Conservation (phyloP, 2,888 invertebrate species). For the Rhabditoides inermis region DNA sequence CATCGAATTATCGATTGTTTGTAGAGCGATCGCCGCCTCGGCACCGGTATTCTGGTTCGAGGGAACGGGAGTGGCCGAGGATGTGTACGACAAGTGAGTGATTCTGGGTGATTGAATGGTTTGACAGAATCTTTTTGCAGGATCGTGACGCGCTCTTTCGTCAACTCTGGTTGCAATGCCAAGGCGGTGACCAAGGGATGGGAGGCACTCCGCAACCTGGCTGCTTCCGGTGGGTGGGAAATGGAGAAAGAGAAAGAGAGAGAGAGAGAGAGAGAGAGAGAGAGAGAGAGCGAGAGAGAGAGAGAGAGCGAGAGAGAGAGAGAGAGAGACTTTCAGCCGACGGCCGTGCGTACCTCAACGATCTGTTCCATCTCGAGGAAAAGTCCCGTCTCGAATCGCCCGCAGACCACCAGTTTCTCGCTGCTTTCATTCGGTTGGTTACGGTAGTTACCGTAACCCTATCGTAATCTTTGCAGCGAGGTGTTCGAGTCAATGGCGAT, state of each 20-base stretch:
- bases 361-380: slow-evolving; percentile 69
- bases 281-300: too few relatives aligned
- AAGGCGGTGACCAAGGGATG: slow-evolving; percentile 71
- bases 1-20: too few relatives aligned
- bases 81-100: slow-evolving; percentile 53
- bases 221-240: slow-evolving; percentile 60
- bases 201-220: slow-evolving; percentile 62
- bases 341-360: slow-evolving; percentile 66
- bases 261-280: too few relatives aligned
- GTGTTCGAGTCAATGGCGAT: slow-evolving; percentile 68
- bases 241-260: too few relatives aligned
- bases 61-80: slow-evolving; percentile 27
- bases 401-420: slow-evolving; percentile 22
- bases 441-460: slow-evolving; percentile 1
- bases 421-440: slow-evolving; percentile 11
- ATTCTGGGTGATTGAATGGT: slow-evolving; percentile 3
- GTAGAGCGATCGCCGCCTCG: slow-evolving; percentile 84
- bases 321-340: slow-evolving; percentile 59
- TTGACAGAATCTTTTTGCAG: slow-evolving; percentile 6
- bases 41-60: slow-evolving; percentile 63
- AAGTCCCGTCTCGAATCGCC: slow-evolving; percentile 44
- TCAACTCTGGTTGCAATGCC: slow-evolving; percentile 55
- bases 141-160: slow-evolving; percentile 73
- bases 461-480: slow-evolving; percentile 1
- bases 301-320: too few relatives aligned